Percentiles rank a stretch among this genome's conserved stretches.
These are phyloP conservation scores for Phortica variegata DNA, from an alignment of 1,140 invertebrate genomes.

Conservation along the genomic window DNA sequence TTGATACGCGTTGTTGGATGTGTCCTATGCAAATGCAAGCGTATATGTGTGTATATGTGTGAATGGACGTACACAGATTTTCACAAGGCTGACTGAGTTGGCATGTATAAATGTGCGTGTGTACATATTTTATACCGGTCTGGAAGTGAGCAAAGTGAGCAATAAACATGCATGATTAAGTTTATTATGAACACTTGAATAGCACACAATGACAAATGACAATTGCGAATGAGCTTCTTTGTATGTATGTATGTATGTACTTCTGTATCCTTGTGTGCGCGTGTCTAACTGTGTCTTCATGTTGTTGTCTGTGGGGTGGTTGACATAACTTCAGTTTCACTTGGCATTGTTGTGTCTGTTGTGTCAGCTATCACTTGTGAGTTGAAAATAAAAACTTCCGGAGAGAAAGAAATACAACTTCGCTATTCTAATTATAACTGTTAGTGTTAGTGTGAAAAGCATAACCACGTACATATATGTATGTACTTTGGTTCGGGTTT, in stretches of 20 bases:
- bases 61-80: slow-evolving; percentile 1
- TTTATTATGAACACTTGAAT: slow-evolving; percentile 51
- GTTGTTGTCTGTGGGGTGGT: no score
- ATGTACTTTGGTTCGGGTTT: no score
- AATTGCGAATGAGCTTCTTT: slow-evolving; percentile 30
- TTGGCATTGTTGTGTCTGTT: no score
- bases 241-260: slow-evolving; percentile 11
- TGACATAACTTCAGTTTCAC: no score
- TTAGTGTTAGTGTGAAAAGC: no score
- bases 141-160: slow-evolving; percentile 32
- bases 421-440: no score
- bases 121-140: background rate
- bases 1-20: slow-evolving; percentile 6
- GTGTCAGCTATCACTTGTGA: no score
- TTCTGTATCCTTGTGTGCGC: no score
- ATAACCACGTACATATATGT: no score
- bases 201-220: slow-evolving; percentile 42
- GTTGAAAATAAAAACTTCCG: no score
- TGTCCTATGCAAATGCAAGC: background rate
- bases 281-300: no score
- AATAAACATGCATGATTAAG: slow-evolving; percentile 54
- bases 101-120: background rate
- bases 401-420: no score
- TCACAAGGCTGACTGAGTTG: background rate
- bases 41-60: background rate